A percentile compares a stretch with the other conserved stretches of the same genome.
Conservation (phyloP, 2,113 vertebrate species). For the Apodemus sylvaticus region DNA sequence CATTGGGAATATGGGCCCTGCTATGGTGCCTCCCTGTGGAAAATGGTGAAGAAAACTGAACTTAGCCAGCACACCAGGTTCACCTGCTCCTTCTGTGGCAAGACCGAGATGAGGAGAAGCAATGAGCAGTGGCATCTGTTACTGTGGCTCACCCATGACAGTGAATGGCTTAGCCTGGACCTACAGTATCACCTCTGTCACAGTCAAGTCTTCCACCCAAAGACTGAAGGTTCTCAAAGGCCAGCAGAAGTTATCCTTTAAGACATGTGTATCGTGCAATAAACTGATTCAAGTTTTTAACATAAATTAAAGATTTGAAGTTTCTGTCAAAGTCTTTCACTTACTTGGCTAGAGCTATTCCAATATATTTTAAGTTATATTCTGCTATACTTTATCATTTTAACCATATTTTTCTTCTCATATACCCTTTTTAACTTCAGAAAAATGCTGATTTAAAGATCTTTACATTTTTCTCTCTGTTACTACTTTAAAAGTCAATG, state of each 20-base stretch:
- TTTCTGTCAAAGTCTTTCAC: not conserved
- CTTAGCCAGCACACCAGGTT: not conserved
- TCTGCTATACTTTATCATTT: not conserved
- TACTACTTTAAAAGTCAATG: not conserved
- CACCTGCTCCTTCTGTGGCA: not conserved
- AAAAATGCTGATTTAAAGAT: slow-evolving; percentile 1
- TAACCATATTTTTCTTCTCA: slow-evolving; percentile 43
- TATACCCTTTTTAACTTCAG: not conserved
- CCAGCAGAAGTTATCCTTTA: not conserved
- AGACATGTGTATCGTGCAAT: not conserved
- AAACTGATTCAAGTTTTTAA: not conserved
- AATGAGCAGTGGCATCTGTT: not conserved
- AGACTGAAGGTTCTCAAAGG: not conserved
- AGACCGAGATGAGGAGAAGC: not conserved
- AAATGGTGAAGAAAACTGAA: not conserved
- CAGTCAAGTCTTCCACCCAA: too few relatives aligned
- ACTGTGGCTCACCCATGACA: not conserved
- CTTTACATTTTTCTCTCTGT: slow-evolving; percentile 1
- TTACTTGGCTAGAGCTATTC: not conserved
- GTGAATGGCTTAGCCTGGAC: not conserved
- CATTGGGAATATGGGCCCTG: not conserved
- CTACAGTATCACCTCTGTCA: not conserved
- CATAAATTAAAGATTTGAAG: not conserved
- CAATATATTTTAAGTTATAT: not conserved
- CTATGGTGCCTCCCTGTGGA: not conserved